Conservation (phyloP, 2,113 vertebrate species). For the Lophura nycthemera region DNA sequence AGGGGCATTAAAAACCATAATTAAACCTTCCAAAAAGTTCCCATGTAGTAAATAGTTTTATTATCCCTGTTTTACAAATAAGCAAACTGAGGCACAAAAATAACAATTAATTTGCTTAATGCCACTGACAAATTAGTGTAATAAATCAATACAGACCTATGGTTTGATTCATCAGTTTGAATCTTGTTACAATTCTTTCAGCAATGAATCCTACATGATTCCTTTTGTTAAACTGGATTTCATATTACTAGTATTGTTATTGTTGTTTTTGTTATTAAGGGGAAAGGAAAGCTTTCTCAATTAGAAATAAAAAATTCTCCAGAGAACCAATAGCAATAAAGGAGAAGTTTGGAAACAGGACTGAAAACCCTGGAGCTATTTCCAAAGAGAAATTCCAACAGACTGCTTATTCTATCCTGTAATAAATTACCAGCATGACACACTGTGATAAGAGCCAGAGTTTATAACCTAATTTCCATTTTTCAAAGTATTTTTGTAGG, state of each 20-base stretch:
- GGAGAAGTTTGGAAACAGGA: background rate
- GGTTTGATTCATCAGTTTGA: background rate
- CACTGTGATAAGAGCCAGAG: slow-evolving; percentile 7
- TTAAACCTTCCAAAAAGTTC: background rate
- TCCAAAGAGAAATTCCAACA: slow-evolving; percentile 31
- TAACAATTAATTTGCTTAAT: background rate
- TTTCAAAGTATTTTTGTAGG: slow-evolving; percentile 28
- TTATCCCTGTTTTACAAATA: background rate
- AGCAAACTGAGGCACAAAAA: background rate
- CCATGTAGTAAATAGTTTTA: background rate
- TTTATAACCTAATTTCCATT: slow-evolving; percentile 51
- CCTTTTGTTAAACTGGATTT: background rate
- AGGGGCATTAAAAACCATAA: background rate
- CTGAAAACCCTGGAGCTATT: background rate
- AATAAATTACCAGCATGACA: slow-evolving; percentile 22
- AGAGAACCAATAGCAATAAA: background rate
- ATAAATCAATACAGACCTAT: background rate
- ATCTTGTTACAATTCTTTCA: background rate
- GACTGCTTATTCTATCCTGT: background rate
- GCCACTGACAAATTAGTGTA: background rate
- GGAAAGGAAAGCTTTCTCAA: background rate
- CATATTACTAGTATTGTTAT: background rate
- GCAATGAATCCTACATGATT: background rate
- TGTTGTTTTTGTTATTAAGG: background rate
- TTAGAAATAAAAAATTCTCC: slow-evolving; percentile 19